Evolutionary conservation across 2,113 vertebrate genomes (phyloP).

Genomic region (Semnornis frantzii): DNA sequence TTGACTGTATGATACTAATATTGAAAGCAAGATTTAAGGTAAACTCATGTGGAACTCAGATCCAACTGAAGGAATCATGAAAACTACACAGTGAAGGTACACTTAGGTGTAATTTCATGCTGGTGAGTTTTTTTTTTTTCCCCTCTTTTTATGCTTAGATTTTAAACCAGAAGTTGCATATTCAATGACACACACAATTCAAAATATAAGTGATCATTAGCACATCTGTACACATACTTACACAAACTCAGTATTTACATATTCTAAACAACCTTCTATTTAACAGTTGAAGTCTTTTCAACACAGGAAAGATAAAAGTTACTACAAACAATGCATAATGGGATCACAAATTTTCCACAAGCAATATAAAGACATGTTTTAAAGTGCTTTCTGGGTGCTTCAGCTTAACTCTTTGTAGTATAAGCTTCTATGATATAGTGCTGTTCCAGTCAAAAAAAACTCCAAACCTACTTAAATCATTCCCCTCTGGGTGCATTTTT

Average conservation of each 20-base stretch:
- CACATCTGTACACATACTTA: conserved; percentile 74
- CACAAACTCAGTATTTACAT: conserved; percentile 72
- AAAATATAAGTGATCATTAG: conserved; percentile 70
- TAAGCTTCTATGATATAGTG: conserved; percentile 33
- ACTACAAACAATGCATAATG: conserved; percentile 72
- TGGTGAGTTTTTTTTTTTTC: conserved; percentile 69
- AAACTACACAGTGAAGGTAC: conserved; percentile 74
- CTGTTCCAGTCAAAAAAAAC: conserved; percentile 52
- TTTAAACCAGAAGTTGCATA: conserved; percentile 74
- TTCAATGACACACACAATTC: conserved; percentile 65
- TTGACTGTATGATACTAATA: neutral
- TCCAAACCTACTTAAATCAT: neutral
- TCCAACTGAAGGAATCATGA: conserved; percentile 46
- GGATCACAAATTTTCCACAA: conserved; percentile 71
- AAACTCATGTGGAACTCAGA: conserved; percentile 46
- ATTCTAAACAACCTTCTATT: conserved; percentile 73
- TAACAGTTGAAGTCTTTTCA: conserved; percentile 71
- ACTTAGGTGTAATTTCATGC: conserved; percentile 77
- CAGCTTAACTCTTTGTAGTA: conserved; percentile 65
- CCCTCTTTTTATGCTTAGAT: conserved; percentile 66
- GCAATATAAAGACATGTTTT: conserved; percentile 65
- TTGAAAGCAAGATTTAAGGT: neutral
- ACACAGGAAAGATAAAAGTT: conserved; percentile 71
- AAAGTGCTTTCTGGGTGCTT: conserved; percentile 79
- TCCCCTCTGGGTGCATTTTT: conserved; percentile 62